These are phyloP conservation scores for Picathartes gymnocephalus DNA, from an alignment of 2,113 vertebrate genomes.

Conservation along the genomic window DNA sequence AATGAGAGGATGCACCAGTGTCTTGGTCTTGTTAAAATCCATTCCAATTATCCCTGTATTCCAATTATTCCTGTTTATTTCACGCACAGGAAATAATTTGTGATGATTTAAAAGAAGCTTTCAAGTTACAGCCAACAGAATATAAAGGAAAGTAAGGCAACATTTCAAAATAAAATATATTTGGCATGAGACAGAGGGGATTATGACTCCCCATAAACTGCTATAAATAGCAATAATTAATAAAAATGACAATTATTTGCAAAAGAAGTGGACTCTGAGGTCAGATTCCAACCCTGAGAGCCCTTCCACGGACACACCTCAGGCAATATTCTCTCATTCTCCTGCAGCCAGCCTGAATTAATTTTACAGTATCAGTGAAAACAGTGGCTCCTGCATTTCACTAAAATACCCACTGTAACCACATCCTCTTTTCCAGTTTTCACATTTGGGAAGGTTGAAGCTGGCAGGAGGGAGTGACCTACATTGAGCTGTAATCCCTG, in stretches of 20 bases:
- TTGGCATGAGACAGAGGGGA: not conserved
- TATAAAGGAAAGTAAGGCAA: not conserved
- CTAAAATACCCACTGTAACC: not conserved
- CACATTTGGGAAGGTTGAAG: not conserved
- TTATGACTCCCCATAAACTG: not conserved
- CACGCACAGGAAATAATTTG: not conserved
- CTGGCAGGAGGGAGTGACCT: not conserved
- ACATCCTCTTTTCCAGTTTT: not conserved
- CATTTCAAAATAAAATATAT: not conserved
- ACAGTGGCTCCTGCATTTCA: not conserved
- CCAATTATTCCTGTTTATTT: not conserved
- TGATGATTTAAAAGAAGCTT: not conserved
- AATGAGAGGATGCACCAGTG: not conserved
- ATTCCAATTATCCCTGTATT: not conserved
- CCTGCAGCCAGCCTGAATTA: not conserved
- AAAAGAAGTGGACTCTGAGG: not conserved
- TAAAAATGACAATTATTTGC: constrained; percentile 22
- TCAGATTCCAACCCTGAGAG: not conserved
- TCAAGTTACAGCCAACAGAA: not conserved
- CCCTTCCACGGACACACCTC: not conserved
- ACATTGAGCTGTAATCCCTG: not conserved
- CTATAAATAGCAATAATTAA: not conserved
- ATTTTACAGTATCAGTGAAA: not conserved
- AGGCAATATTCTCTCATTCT: not conserved
- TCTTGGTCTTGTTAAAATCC: not conserved